Percentiles rank a stretch among this genome's conserved stretches.
Conservation (phyloP, 2,888 invertebrate species). For the Yponomeuta sedellus region DNA sequence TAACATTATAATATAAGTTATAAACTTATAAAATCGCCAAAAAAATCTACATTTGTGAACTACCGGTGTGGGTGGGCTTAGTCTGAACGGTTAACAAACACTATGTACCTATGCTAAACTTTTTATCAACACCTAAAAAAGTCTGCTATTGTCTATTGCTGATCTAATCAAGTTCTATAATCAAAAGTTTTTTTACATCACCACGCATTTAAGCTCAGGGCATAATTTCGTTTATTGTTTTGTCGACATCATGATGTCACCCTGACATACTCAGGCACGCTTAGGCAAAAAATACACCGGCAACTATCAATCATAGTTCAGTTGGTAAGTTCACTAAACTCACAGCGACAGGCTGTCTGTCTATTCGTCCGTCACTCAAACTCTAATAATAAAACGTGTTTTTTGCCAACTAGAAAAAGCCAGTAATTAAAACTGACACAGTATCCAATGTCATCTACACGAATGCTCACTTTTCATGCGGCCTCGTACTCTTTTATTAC, state of each 20-base stretch:
- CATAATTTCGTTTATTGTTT: not conserved
- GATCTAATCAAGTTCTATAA: not conserved
- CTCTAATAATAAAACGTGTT: conserved; percentile 28
- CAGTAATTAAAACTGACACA: conserved; percentile 38
- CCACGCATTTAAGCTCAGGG: not conserved
- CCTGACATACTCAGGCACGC: conserved; percentile 20
- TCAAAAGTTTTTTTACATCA: not conserved
- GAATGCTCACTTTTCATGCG: not conserved
- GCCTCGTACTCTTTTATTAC: not conserved
- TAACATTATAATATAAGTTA: too few relatives aligned
- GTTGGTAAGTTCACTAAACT: conserved; percentile 30
- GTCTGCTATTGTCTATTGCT: not conserved
- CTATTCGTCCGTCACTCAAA: conserved; percentile 17
- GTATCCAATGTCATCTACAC: conserved; percentile 29
- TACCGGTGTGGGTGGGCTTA: not conserved
- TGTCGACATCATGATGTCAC: conserved; percentile 23
- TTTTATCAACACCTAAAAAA: not conserved
- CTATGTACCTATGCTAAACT: not conserved
- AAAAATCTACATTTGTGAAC: not conserved
- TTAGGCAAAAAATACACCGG: conserved; percentile 21
- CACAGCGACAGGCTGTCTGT: conserved; percentile 40
- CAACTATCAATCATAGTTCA: conserved; percentile 31
- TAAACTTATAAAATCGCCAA: too few relatives aligned
- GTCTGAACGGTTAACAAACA: not conserved
- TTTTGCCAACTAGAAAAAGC: conserved; percentile 34